phyloP scores from a whole-genome alignment of 2,113 vertebrate species.

The Psittacula cyanocephala region DNA sequence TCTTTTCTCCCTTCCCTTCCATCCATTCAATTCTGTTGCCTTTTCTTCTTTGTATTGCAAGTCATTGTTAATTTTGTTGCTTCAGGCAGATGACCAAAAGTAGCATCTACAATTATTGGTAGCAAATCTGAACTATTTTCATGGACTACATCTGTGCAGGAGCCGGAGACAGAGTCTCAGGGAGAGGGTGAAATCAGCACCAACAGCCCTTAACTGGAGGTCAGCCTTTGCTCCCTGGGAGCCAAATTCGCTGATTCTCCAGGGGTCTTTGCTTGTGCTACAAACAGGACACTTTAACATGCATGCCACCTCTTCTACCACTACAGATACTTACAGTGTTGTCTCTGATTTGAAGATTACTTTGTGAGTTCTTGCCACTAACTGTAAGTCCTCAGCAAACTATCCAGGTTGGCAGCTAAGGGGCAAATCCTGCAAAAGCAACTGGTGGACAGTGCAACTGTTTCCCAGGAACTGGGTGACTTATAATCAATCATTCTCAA shows the following conservation, averaged over 20 bases:
- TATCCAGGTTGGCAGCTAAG: not conserved
- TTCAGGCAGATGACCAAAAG: not conserved
- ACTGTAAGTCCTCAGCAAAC: not conserved
- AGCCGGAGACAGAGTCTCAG: not conserved
- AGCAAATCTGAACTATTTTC: not conserved
- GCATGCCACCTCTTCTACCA: not conserved
- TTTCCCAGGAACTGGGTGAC: not conserved
- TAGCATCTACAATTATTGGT: not conserved
- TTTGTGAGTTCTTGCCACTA: not conserved
- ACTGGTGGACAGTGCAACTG: fast-evolving
- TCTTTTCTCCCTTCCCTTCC: not conserved
- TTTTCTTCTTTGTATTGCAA: not conserved
- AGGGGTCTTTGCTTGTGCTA: not conserved
- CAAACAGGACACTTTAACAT: not conserved
- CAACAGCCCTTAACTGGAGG: not conserved
- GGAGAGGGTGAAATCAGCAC: not conserved
- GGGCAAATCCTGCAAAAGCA: not conserved
- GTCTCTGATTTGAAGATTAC: not conserved
- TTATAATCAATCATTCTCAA: not conserved
- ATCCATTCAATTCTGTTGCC: fast-evolving
- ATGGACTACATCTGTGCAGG: not conserved
- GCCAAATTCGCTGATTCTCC: not conserved
- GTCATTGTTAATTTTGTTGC: not conserved
- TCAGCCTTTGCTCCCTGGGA: not conserved
- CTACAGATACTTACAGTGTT: not conserved